Evolutionary conservation across 2,113 vertebrate genomes (phyloP), one percentile per base, ranked within the genome.

Genomic region (Saimiri boliviensis): DNA sequence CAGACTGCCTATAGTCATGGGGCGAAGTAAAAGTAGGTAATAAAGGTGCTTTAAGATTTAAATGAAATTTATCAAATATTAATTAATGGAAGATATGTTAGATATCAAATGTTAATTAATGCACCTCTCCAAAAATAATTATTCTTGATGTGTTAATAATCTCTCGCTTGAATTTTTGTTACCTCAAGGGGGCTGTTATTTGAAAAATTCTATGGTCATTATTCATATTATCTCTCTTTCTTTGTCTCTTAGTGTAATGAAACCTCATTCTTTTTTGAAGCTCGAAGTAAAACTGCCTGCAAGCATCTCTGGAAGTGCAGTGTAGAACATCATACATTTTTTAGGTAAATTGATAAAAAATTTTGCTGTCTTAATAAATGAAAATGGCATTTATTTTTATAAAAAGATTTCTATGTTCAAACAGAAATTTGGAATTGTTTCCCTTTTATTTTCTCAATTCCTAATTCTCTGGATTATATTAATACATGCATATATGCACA

Each of bases 301-400:
- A 99, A 99, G 97, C 98, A 99, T 97, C 98, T 99, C 86, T 99
- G 99, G 99, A 99, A 99, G 82, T 99, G 99, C 95, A 99, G 99
- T 87, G 99, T 99, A 17, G 99, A 99, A 52, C 98, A 99, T 96
- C 99, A 99, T 52, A 99, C 98, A 0, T 99, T 99, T 98, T 99
- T 99, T 98, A 99, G 99, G 99, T 99, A 96, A 52, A 94, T 95
- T 90, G 10, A 13, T 49, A 19, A 84, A 45, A 52, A 10, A 2
- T 77, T 97, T 96, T n/a, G 17, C 58, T 54, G 35, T 42, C 8
- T 63, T 82, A 70, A 80, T 47, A 82, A 81, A 12, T 89, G 23
- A 91, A 94, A 27, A 56, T 12, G 81, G 0, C 47, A 49, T 90
- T 91, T 87, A 70, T 49, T 74, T 95, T 87, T n/a, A 80, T n/a